Base-by-base conservation (phyloP, 2,888 invertebrate genomes). In the Phytoseiulus persimilis region DNA sequence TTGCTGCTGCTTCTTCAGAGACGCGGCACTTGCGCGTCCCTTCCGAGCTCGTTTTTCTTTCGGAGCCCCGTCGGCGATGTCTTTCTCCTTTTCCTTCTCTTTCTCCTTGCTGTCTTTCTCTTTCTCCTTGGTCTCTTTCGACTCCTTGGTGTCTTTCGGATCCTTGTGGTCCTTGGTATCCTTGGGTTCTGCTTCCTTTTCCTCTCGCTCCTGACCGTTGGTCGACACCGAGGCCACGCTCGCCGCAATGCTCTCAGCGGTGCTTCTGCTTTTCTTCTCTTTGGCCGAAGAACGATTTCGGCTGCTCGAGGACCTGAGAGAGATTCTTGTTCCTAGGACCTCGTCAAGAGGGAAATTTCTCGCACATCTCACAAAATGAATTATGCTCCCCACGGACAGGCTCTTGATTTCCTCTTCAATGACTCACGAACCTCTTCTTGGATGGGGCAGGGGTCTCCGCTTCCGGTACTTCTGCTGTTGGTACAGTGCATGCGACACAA, bases 21-120 rank as follows among this genome's bases (percentile, higher is more conserved):
- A 87, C 28, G 87, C 87, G 39, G 87, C 87, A 23, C 87, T 87
- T 14, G 87, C 87, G 39, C 87, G 87, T 39, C 87, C 45, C 33
- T 45, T 87, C 18, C 87, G 32, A 45, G 32, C 45, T 28, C 87
- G 87, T 45, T 87, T 87, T n/a, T 33, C 32, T 65, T 65, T 65
- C 65, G 65, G 65, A 65, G 65, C 65, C 18, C 90, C 90, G 89
- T 90, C 91, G 65, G 90, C 90, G 32, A 83, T 84, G 90, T 91
- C 92, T 92, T 92, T 92, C 91, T 92, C 92, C 65, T 91, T 91
- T 83, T 91, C 91, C 90, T 92, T 91, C 89, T 92, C 92, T 91
- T 39, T 91, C 91, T 83, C 91, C 91, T 83, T 90, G 90, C 28
- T 65, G 89, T 65, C 46, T 83, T 90, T 91, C 83, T 87, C 45